A percentile compares a stretch with the other conserved stretches of the same genome.
These are phyloP conservation scores for Maccullochella peelii DNA, from an alignment of 2,113 vertebrate species.

Conservation along the genomic window DNA sequence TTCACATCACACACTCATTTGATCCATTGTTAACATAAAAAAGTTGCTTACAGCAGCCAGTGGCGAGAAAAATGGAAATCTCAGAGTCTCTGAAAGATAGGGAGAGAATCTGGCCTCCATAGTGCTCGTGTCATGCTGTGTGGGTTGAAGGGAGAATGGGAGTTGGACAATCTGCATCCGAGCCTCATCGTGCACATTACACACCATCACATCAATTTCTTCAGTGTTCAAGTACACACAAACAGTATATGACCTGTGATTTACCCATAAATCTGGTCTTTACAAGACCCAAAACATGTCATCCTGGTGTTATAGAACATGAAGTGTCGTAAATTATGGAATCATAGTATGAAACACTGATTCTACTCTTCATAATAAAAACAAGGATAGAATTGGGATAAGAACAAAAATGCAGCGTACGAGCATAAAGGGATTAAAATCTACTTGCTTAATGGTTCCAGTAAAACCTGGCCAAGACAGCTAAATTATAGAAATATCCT, in stretches of 20 bases:
- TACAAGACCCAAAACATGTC: constrained; percentile 8
- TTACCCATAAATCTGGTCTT: constrained; percentile 31
- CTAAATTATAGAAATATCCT: constrained; percentile 45
- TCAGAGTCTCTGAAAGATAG: background rate
- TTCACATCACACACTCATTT: background rate
- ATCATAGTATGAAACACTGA: constrained; percentile 2
- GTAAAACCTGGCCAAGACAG: constrained; percentile 42
- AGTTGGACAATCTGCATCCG: constrained; percentile 14
- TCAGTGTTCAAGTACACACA: constrained; percentile 19
- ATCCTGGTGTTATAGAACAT: background rate
- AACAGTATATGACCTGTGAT: constrained; percentile 14
- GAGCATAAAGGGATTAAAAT: constrained; percentile 21
- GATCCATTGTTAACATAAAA: background rate
- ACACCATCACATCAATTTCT: background rate
- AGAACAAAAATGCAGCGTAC: constrained; percentile 27
- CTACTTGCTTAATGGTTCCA: constrained; percentile 36
- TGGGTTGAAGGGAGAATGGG: constrained; percentile 25
- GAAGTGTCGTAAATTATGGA: constrained; percentile 23
- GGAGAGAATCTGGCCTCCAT: constrained; percentile 20
- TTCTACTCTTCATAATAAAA: constrained; percentile 27
- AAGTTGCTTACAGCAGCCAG: constrained; percentile 10
- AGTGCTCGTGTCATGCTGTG: background rate
- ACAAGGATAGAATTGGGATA: constrained; percentile 29
- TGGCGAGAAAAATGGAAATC: background rate
- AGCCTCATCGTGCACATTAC: constrained; percentile 8